Evolutionary conservation across 2,888 invertebrate genomes (phyloP).

Genomic region (Gandaritis pyraliata): DNA sequence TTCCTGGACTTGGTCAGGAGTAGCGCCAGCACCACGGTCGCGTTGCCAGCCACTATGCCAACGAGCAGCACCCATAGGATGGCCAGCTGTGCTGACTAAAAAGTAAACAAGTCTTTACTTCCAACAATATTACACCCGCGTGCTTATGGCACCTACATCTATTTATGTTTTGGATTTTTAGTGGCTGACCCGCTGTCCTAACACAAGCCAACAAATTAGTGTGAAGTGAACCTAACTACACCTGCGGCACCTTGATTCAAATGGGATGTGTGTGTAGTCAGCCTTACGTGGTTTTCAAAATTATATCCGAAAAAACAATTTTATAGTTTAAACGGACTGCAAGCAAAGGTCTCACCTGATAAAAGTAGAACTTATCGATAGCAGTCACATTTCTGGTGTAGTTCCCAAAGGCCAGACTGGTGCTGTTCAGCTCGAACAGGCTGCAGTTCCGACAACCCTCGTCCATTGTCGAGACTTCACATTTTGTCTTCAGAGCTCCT

Average conservation of each 20-base stretch:
- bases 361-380: conserved; percentile 83
- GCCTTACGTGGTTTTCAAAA: no score
- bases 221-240: no score
- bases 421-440: conserved; percentile 59
- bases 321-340: no score
- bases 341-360: conserved; percentile 66
- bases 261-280: no score
- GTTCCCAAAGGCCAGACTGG: conserved; percentile 49
- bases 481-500: conserved; percentile 53
- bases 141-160: no score
- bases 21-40: conserved; percentile 92
- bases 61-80: conserved; percentile 93
- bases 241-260: no score
- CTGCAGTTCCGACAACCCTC: conserved; percentile 69
- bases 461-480: conserved; percentile 69
- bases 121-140: no score
- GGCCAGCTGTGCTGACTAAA: conserved; percentile 93
- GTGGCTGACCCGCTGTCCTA: no score
- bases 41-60: conserved; percentile 94
- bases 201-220: no score
- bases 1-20: conserved; percentile 92
- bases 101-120: not conserved
- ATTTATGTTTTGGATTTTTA: no score
- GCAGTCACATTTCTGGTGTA: conserved; percentile 64
- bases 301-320: no score